Percentiles rank a stretch among this genome's conserved stretches.
Conservation (phyloP, 2,113 vertebrate species). For the Varanus salvator region DNA sequence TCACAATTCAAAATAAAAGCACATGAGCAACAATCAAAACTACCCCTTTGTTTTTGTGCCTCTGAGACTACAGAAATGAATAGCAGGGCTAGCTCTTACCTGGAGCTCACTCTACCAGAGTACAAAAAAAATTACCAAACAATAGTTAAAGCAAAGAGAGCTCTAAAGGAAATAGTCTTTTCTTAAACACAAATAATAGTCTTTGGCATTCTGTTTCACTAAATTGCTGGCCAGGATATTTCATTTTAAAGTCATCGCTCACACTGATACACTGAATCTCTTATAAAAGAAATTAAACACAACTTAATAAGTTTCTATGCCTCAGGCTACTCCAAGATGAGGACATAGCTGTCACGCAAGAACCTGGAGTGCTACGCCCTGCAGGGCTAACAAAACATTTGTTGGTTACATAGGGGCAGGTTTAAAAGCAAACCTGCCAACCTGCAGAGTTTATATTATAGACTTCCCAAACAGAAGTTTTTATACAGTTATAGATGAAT, state of each 20-base stretch:
- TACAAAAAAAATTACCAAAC: constrained; percentile 69
- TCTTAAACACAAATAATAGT: constrained; percentile 29
- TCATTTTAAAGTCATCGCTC: constrained; percentile 76
- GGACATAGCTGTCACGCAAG: constrained; percentile 78
- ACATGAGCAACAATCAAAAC: constrained; percentile 65
- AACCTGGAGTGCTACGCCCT: constrained; percentile 74
- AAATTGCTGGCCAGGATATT: constrained; percentile 64
- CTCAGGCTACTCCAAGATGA: constrained; percentile 75
- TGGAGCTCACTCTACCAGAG: constrained; percentile 68
- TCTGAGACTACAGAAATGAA: constrained; percentile 70
- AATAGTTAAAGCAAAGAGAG: constrained; percentile 65
- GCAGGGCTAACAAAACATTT: constrained; percentile 75
- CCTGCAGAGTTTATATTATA: constrained; percentile 71
- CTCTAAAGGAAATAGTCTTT: constrained; percentile 72
- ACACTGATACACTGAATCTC: constrained; percentile 74
- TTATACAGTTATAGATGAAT: constrained; percentile 61
- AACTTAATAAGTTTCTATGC: constrained; percentile 77
- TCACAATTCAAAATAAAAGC: constrained; percentile 42
- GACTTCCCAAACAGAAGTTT: constrained; percentile 62
- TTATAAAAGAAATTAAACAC: constrained; percentile 74
- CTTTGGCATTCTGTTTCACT: constrained; percentile 65
- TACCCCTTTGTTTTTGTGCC: constrained; percentile 66
- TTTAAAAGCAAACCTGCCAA: constrained; percentile 74
- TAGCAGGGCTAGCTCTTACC: constrained; percentile 69
- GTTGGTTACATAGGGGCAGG: constrained; percentile 70